A percentile compares a stretch with the other conserved stretches of the same genome.
Evolutionary conservation across 2,888 invertebrate genomes (phyloP).

Genomic region (Alentia gelatinosa): DNA sequence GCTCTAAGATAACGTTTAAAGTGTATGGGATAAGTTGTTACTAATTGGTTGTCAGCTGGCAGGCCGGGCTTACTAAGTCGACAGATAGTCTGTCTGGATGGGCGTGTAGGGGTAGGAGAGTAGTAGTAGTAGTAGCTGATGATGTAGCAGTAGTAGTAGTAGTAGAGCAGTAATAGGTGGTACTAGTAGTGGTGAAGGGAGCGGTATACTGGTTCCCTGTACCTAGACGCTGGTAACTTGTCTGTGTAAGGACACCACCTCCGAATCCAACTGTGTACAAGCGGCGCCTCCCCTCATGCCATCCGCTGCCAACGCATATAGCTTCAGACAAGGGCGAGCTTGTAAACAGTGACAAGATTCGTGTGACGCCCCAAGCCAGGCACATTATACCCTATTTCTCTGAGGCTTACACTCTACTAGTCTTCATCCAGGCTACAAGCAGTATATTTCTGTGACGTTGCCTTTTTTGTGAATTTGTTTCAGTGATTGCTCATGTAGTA

Average conservation of each 20-base stretch:
- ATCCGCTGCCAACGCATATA: conserved; percentile 48
- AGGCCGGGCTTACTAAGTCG: background rate
- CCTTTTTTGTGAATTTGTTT: no score
- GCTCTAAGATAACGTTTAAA: background rate
- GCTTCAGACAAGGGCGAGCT: conserved; percentile 52
- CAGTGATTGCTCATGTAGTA: no score
- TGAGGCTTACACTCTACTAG: background rate
- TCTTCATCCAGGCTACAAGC: no score
- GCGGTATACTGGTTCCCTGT: background rate
- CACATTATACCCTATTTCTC: background rate
- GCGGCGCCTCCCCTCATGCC: conserved; percentile 46
- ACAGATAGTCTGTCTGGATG: background rate
- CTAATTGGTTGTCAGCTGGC: background rate
- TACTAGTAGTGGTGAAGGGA: background rate
- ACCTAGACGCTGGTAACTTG: conserved; percentile 43
- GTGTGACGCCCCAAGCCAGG: conserved; percentile 10
- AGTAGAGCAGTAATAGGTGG: background rate
- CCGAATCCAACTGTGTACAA: conserved; percentile 50
- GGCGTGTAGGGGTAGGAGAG: background rate
- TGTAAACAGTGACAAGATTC: conserved; percentile 51
- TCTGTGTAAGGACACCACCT: conserved; percentile 44
- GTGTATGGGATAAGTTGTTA: no score
- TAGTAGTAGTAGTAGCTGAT: background rate
- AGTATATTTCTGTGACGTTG: no score
- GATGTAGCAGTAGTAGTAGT: background rate